phyloP scores from a whole-genome alignment of 2,888 invertebrate genomes.

The Pseudococcus viburni region DNA sequence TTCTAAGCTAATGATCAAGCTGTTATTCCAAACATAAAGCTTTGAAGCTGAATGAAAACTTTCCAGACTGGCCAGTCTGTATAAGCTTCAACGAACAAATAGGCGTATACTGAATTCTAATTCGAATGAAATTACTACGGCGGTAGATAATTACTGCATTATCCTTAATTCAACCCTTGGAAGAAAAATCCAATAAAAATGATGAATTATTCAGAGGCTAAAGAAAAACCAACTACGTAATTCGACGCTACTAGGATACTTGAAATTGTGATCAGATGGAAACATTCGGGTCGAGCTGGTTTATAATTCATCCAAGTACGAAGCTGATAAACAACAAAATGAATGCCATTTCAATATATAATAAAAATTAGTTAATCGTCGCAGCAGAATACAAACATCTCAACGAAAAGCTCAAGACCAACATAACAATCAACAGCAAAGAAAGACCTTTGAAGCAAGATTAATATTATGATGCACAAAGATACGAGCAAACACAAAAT shows the following conservation, averaged over 20 bases:
- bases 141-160: neutral
- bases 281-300: neutral
- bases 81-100: neutral
- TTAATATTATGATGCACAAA: neutral
- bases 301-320: neutral
- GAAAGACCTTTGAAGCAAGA: slow-evolving; percentile 45
- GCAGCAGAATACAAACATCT: neutral
- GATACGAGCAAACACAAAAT: neutral
- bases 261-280: too few species aligned
- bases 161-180: neutral
- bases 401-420: neutral
- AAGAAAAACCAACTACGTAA: too few species aligned
- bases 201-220: too few species aligned
- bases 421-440: slow-evolving; percentile 5
- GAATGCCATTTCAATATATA: neutral
- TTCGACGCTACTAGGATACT: too few species aligned
- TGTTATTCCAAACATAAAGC: neutral
- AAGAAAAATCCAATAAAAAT: too few species aligned
- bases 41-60: neutral
- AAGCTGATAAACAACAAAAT: neutral
- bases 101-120: neutral
- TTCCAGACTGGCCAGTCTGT: neutral
- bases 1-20: neutral
- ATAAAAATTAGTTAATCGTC: neutral
- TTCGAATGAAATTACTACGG: neutral